These are phyloP conservation scores for Phallusia fumigata DNA, from an alignment of 23 tunicate species.

Conservation along the genomic window DNA sequence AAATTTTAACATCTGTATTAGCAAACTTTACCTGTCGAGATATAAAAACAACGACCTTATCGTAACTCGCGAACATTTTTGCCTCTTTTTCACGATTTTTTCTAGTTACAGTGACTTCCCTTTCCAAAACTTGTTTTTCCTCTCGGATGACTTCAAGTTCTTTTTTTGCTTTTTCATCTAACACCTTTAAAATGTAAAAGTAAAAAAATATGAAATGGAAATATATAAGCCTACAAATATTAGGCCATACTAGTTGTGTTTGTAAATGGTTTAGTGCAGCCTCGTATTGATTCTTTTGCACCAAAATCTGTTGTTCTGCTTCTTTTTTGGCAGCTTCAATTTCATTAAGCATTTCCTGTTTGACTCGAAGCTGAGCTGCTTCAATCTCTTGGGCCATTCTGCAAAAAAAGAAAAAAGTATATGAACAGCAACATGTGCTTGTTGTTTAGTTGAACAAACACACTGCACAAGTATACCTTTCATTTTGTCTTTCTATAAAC, in stretches of 20 bases:
- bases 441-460: too few species aligned
- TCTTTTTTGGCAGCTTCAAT: conserved; percentile 87
- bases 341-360: conserved; percentile 69
- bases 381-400: conserved; percentile 73
- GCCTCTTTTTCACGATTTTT: conserved; percentile 32
- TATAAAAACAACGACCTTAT: not conserved
- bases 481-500: conserved; percentile 69
- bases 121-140: conserved; percentile 46
- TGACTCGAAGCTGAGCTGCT: conserved; percentile 67
- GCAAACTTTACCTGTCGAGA: not conserved
- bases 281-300: conserved; percentile 59
- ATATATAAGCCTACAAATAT: too few species aligned
- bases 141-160: conserved; percentile 50
- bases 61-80: conserved; percentile 1
- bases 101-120: conserved; percentile 33
- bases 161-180: conserved; percentile 27
- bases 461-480: conserved; percentile 31
- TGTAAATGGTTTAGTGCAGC: conserved; percentile 48
- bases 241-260: conserved; percentile 45
- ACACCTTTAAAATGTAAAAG: conserved; percentile 5
- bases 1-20: not conserved
- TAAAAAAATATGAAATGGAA: too few species aligned
- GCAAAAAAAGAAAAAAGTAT: not conserved
- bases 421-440: not conserved
- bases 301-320: conserved; percentile 57